Evolutionary conservation across 2,113 vertebrate genomes (phyloP).

Genomic region (Terrapene triunguis): DNA sequence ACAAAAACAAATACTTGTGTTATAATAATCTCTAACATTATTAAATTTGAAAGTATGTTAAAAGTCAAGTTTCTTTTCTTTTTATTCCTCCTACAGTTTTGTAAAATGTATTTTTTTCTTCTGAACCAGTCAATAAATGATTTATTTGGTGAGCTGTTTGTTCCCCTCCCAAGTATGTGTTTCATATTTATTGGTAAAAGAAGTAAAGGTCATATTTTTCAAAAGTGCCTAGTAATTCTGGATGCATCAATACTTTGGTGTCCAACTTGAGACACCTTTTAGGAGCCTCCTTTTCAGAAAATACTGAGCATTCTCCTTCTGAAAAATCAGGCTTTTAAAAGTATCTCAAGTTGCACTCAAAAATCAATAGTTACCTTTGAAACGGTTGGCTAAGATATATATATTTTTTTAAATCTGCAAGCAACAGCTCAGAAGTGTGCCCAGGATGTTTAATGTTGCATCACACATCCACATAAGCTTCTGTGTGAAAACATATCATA

Average conservation of each 20-base stretch:
- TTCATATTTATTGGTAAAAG: neutral
- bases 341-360: neutral
- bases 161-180: neutral
- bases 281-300: neutral
- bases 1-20: neutral
- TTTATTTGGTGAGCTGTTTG: neutral
- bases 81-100: neutral
- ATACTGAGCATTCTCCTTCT: neutral
- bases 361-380: neutral
- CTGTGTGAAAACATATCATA: fast-evolving
- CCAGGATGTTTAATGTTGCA: neutral
- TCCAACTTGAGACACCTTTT: neutral
- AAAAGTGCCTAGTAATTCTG: neutral
- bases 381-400: neutral
- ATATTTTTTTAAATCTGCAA: neutral
- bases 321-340: neutral
- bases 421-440: neutral
- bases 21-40: neutral
- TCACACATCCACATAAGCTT: neutral
- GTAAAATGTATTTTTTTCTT: neutral
- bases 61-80: neutral
- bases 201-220: neutral
- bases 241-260: neutral
- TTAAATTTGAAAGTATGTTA: neutral
- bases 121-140: neutral